These are phyloP conservation scores for Aleiodes alternator DNA, from an alignment of 2,888 invertebrate genomes.

Conservation along the genomic window DNA sequence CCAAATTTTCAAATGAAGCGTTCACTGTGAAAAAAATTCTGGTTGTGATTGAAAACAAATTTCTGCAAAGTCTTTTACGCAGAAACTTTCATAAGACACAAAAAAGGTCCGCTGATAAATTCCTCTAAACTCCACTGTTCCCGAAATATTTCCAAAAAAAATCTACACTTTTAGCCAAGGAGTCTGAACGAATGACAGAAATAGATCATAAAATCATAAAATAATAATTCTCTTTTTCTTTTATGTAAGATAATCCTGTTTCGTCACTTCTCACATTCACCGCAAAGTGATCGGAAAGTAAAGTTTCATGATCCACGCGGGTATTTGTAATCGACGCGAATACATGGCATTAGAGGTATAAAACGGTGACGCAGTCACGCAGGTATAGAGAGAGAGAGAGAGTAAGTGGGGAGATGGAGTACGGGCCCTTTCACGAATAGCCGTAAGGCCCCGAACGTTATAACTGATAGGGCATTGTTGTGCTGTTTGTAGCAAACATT, in stretches of 20 bases:
- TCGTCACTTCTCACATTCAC: constrained; percentile 39
- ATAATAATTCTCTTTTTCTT: constrained; percentile 14
- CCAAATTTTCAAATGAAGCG: too few relatives aligned
- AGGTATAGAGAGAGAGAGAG: constrained; percentile 8
- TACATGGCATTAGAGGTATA: constrained; percentile 59
- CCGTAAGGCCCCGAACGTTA: constrained; percentile 45
- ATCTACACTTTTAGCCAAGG: not conserved
- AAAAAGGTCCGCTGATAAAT: too few relatives aligned
- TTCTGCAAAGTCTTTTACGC: too few relatives aligned
- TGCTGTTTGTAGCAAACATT: constrained; percentile 40
- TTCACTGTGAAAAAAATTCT: too few relatives aligned
- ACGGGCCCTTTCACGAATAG: constrained; percentile 60
- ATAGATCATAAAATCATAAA: not conserved
- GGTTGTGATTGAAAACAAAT: too few relatives aligned
- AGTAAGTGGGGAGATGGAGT: constrained; percentile 36
- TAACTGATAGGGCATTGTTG: constrained; percentile 46
- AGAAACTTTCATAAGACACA: too few relatives aligned
- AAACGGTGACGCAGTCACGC: constrained; percentile 47
- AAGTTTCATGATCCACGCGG: constrained; percentile 32
- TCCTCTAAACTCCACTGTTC: too few relatives aligned
- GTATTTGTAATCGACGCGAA: constrained; percentile 53
- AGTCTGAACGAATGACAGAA: not conserved
- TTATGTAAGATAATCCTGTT: constrained; percentile 36
- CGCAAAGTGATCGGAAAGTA: constrained; percentile 48
- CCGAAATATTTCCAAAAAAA: not conserved